Evolutionary conservation across 2,888 invertebrate species (phyloP), one percentile per base, ranked within the genome.

Genomic region (Belgica antarctica): DNA sequence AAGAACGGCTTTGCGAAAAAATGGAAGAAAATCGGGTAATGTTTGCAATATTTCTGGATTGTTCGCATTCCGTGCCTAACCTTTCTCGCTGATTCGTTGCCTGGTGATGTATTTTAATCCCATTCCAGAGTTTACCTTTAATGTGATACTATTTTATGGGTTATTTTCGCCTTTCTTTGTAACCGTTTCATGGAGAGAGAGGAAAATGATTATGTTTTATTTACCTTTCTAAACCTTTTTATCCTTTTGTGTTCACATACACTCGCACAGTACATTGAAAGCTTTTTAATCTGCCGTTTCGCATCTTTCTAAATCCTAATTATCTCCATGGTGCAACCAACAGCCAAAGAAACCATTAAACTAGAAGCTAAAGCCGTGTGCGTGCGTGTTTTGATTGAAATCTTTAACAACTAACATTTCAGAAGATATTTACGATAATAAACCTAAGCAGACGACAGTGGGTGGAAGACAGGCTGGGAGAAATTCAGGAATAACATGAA

Each of bases 171-270:
- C n/a, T 8, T n/a, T 41, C 41, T 41, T 10, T 10, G 41, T 15
- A 41, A n/a, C 41, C 41, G 31, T 31, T 31, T 31, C 31, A 31
- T 7, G 4, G 31, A 31, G 10, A 31, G 41, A 4, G 41, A 41
- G 41, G 41, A 41, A 41, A 41, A 41, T 41, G 41, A 41, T 31
- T 31, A 31, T n/a, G 15, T 52, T 52, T 52, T 52, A 52, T 52
- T 52, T 19, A 52, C 52, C 15, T 41, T 52, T 52, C 22, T 52
- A 17, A 52, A 52, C 4, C 22, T 52, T 52, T n/a, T 2, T 22
- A 22, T 52, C 22, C 52, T 12, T 22, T 22, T 22, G 52, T 52
- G 7, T 31, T 31, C 5, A 52, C 17, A 22, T 52, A 17, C 52
- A 22, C n/a, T n/a, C 17, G 12, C 52, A 52, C 41, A 52, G 52